Conservation (phyloP, 2,113 vertebrate genomes). For the Notarius quadriscutis region DNA sequence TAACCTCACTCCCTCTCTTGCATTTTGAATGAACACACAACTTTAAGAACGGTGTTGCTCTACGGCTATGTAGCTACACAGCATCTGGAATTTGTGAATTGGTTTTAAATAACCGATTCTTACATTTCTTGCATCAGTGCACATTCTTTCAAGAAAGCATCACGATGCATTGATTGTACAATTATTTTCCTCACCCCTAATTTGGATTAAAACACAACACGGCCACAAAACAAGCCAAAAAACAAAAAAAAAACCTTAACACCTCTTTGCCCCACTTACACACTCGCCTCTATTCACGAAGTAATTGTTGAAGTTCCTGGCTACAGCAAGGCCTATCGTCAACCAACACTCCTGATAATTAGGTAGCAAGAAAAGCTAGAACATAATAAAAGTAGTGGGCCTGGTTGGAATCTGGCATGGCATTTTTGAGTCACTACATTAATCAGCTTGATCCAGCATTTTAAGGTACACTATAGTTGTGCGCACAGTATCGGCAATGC, state of each 20-base stretch:
- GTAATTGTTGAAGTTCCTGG: not conserved
- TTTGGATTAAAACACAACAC: conserved; percentile 10
- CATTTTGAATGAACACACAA: not conserved
- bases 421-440: not conserved
- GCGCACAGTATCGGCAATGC: not conserved
- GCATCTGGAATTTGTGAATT: not conserved
- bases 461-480: not conserved
- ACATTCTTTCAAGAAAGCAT: not conserved
- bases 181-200: not conserved
- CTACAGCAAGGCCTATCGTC: not conserved
- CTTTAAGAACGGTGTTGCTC: not conserved
- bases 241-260: not conserved
- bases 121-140: not conserved
- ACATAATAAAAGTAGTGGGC: not conserved
- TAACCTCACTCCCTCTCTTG: not conserved
- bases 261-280: conserved; percentile 3
- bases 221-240: not conserved
- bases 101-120: not conserved
- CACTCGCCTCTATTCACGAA: conserved; percentile 4
- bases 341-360: not conserved
- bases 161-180: not conserved
- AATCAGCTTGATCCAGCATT: not conserved
- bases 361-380: not conserved
- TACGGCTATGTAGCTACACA: not conserved
- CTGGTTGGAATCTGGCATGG: not conserved